A percentile compares a stretch with the other conserved stretches of the same genome.
These are phyloP conservation scores for Metellina segmentata DNA, from an alignment of 2,888 invertebrate species.

Conservation along the genomic window DNA sequence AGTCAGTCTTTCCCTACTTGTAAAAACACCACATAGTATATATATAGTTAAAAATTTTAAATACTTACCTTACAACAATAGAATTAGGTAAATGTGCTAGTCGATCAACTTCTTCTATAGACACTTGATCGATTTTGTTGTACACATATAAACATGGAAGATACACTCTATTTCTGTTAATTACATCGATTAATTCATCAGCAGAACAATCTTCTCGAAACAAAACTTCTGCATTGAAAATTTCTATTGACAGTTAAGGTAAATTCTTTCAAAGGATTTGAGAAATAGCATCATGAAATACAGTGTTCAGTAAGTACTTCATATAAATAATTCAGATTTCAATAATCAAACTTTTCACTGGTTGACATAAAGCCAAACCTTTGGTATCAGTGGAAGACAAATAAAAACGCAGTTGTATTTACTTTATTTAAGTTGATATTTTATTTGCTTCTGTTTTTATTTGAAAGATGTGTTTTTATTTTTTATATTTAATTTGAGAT, in stretches of 20 bases:
- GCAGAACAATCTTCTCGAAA: constrained; percentile 97
- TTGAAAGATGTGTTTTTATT: too few relatives aligned
- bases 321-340: too few relatives aligned
- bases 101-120: constrained; percentile 98
- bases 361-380: too few relatives aligned
- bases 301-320: too few relatives aligned
- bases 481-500: too few relatives aligned
- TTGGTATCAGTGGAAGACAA: too few relatives aligned
- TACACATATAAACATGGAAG: constrained; percentile 98
- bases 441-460: too few relatives aligned
- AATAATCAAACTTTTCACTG: too few relatives aligned
- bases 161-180: constrained; percentile 96
- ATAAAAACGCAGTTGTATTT: too few relatives aligned
- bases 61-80: constrained; percentile 92
- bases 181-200: constrained; percentile 99
- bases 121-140: constrained; percentile 99
- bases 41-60: not conserved
- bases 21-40: not conserved
- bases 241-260: constrained; percentile 78
- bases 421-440: too few relatives aligned
- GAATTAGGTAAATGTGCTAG: constrained; percentile 93
- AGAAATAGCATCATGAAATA: too few relatives aligned
- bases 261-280: not conserved
- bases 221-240: constrained; percentile 94
- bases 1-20: too few relatives aligned